phyloP scores from a whole-genome alignment of 2,113 vertebrate genomes.

The Prinia subflava region DNA sequence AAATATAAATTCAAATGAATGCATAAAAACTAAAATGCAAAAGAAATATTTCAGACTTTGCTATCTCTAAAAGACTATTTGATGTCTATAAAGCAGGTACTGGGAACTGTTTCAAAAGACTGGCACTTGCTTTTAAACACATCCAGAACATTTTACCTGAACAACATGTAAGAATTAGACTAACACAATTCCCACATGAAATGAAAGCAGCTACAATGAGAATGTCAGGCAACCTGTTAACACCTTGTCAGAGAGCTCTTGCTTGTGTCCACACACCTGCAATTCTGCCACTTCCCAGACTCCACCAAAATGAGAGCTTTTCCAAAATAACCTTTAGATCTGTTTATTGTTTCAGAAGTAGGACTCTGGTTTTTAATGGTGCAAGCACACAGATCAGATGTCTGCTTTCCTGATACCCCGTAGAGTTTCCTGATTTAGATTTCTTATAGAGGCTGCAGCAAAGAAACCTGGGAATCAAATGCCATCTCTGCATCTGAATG shows the following conservation, averaged over 20 bases:
- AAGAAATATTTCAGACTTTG: neutral
- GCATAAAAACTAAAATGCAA: neutral
- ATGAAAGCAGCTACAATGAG: neutral
- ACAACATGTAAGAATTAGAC: neutral
- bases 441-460: conserved; percentile 41
- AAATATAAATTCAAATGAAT: neutral
- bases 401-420: conserved; percentile 26
- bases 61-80: neutral
- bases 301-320: neutral
- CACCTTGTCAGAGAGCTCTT: neutral
- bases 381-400: neutral
- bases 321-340: conserved; percentile 26
- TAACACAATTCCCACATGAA: neutral
- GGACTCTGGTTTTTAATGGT: neutral
- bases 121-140: neutral
- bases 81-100: neutral
- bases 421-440: conserved; percentile 58
- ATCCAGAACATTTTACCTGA: neutral
- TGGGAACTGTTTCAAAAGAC: neutral
- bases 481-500: conserved; percentile 70
- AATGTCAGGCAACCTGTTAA: neutral
- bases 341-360: conserved; percentile 50
- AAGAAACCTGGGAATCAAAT: conserved; percentile 65
- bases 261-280: neutral
- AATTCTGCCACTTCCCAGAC: neutral